Conservation (phyloP, 2,888 invertebrate genomes). For the Ectemnius cavifrons region DNA sequence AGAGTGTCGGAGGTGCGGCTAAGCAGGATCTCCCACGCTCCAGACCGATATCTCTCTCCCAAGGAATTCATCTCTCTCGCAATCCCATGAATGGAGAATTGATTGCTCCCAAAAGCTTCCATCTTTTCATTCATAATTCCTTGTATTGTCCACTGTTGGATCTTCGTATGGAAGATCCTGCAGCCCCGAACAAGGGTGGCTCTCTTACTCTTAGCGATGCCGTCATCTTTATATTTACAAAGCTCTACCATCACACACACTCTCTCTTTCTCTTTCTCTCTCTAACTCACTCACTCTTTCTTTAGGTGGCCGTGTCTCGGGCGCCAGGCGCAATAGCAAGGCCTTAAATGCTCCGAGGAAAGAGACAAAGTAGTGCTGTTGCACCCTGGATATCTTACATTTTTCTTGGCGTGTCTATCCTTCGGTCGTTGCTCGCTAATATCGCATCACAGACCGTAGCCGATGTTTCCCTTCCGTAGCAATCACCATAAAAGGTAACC, state of each 20-base stretch:
- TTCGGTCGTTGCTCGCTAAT: conserved; percentile 39
- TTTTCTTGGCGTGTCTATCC: conserved; percentile 24
- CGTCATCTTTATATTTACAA: conserved; percentile 73
- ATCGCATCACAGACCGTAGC: conserved; percentile 62
- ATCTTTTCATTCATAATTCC: background rate
- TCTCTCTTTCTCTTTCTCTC: background rate
- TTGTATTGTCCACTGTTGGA: background rate
- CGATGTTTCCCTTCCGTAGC: conserved; percentile 55
- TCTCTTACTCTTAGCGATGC: conserved; percentile 61
- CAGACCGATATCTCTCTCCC: background rate
- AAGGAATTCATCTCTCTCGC: background rate
- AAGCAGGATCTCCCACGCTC: conserved; percentile 29
- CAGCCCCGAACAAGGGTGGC: conserved; percentile 29
- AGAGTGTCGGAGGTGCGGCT: conserved; percentile 33
- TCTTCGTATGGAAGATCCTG: conserved; percentile 9
- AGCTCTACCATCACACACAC: conserved; percentile 39
- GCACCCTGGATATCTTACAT: conserved; percentile 49
- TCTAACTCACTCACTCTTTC: too few species aligned
- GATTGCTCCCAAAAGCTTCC: background rate
- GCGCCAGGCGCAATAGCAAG: background rate
- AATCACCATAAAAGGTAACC: conserved; percentile 77
- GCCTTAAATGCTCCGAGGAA: too few species aligned
- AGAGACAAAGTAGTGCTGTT: background rate
- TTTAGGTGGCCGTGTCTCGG: too few species aligned
- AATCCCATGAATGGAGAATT: background rate